Evolutionary conservation across 92 coral and sea anemone species (phyloP).

Genomic region (Bergia sp.): DNA sequence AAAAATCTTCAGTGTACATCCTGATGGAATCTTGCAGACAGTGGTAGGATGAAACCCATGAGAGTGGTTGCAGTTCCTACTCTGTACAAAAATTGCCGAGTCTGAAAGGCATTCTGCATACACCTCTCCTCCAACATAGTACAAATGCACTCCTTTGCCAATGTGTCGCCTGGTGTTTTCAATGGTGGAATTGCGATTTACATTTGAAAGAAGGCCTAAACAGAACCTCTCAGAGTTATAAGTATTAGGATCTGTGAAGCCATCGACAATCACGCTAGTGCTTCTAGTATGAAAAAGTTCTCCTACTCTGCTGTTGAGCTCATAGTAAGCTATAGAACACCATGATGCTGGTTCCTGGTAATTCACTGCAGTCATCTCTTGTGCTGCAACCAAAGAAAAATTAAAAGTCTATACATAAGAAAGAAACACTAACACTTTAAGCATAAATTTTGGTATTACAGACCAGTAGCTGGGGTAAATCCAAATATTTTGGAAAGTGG

Average conservation of each 20-base stretch:
- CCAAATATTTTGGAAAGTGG: too few relatives aligned
- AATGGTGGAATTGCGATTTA: conserved; percentile 97
- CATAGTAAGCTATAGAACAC: conserved; percentile 97
- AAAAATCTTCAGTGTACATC: conserved; percentile 95
- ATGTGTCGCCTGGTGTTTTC: conserved; percentile 97
- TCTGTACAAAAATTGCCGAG: conserved; percentile 98
- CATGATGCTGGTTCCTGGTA: conserved; percentile 97
- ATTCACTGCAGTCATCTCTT: conserved; percentile 88
- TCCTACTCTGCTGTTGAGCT: conserved; percentile 96
- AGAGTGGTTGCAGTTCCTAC: conserved; percentile 96
- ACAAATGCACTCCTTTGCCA: conserved; percentile 97
- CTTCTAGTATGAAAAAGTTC: conserved; percentile 90
- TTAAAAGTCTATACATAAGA: not conserved
- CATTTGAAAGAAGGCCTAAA: conserved; percentile 88
- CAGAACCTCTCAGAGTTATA: conserved; percentile 98
- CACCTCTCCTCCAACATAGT: conserved; percentile 99
- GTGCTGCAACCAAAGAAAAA: conserved; percentile 46
- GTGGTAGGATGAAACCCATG: conserved; percentile 99
- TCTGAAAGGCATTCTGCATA: conserved; percentile 99
- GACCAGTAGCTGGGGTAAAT: too few relatives aligned
- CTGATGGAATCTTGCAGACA: conserved; percentile 97
- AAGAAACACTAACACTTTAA: not conserved
- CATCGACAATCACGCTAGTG: conserved; percentile 95
- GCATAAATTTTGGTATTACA: too few relatives aligned
- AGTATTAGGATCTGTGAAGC: conserved; percentile 98